Evolutionary conservation across 1,140 invertebrate genomes (phyloP).

Genomic region (Anastrepha obliqua): DNA sequence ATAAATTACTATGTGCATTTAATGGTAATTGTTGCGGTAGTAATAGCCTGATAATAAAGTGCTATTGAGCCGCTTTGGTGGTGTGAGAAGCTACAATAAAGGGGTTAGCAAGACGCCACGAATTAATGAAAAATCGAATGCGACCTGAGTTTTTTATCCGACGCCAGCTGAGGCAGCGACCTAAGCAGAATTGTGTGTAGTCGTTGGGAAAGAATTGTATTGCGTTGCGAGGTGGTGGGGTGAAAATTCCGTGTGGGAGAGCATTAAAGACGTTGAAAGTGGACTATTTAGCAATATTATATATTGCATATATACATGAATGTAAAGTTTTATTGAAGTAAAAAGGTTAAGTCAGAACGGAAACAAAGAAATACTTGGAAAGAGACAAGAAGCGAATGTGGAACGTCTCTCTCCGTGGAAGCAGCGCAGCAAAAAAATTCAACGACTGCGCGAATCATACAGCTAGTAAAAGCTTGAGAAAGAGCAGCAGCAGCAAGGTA

Average conservation of each 20-base stretch:
- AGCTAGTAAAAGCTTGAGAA: constrained; percentile 15
- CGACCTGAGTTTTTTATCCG: background rate
- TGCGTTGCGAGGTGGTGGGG: background rate
- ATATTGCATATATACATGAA: background rate
- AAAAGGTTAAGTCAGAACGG: background rate
- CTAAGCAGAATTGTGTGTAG: constrained; percentile 52
- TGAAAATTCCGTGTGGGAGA: background rate
- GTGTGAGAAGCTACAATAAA: background rate
- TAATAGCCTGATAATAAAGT: background rate
- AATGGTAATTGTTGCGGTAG: background rate
- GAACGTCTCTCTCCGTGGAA: background rate
- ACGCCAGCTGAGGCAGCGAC: constrained; percentile 5
- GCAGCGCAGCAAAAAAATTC: background rate
- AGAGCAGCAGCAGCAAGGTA: constrained; percentile 7
- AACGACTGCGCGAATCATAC: background rate
- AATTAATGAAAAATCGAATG: constrained; percentile 50
- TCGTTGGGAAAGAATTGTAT: background rate
- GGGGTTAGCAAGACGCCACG: background rate
- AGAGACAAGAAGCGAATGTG: background rate
- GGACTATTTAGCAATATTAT: background rate
- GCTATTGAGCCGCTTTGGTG: background rate
- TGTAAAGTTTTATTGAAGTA: background rate
- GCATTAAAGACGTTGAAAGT: background rate
- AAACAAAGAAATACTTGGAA: constrained; percentile 20
- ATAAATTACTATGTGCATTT: background rate